These are phyloP conservation scores for Creontiades dilutus DNA, from an alignment of 2,888 invertebrate species.

Conservation along the genomic window DNA sequence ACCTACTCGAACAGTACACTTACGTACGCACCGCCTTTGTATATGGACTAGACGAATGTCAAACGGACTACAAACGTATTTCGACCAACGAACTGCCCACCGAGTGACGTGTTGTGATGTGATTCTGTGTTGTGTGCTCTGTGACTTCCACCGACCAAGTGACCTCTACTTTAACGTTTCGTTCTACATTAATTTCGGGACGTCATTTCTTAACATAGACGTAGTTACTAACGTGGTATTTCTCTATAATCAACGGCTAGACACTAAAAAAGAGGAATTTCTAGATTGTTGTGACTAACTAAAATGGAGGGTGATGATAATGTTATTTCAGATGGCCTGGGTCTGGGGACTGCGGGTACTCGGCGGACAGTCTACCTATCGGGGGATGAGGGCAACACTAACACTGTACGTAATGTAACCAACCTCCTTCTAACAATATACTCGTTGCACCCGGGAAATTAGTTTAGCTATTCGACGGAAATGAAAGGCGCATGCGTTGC, in stretches of 20 bases:
- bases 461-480: background rate
- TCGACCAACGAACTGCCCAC: background rate
- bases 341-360: slow-evolving; percentile 88
- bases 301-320: slow-evolving; percentile 59
- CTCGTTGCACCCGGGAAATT: background rate
- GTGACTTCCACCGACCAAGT: background rate
- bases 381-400: slow-evolving; percentile 76
- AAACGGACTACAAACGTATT: background rate
- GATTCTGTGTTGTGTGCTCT: background rate
- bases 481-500: slow-evolving; percentile 7
- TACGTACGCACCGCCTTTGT: background rate
- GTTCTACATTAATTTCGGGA: background rate
- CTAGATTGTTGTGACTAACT: slow-evolving; percentile 61
- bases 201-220: background rate
- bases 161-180: background rate
- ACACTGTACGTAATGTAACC: slow-evolving; percentile 75
- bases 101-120: slow-evolving; percentile 31
- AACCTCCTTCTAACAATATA: slow-evolving; percentile 58
- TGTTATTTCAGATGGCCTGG: slow-evolving; percentile 75
- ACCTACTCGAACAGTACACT: background rate
- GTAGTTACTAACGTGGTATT: background rate
- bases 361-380: slow-evolving; percentile 88
- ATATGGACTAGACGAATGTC: background rate
- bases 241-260: background rate
- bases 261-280: background rate